Percentiles rank a stretch among this genome's conserved stretches.
Evolutionary conservation across 2,888 invertebrate species (phyloP).

Genomic region (Euproctis similis): DNA sequence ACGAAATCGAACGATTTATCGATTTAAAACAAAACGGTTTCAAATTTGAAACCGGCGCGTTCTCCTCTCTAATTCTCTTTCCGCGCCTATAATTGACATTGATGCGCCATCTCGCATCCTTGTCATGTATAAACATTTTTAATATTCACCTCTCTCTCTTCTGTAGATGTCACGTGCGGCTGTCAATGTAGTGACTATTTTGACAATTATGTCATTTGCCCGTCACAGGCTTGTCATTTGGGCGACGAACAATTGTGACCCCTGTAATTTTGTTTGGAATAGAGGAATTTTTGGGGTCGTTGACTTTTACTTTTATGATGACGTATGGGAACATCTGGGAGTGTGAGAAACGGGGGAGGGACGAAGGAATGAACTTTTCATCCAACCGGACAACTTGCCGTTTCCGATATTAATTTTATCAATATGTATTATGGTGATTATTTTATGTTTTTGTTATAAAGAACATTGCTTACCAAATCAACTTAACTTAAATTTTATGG

Average conservation of each 20-base stretch:
- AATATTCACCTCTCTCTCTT: constrained; percentile 37
- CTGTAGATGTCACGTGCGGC: constrained; percentile 65
- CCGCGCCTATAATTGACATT: constrained; percentile 74
- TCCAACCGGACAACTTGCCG: too few relatives aligned
- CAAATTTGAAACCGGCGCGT: constrained; percentile 68
- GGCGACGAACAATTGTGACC: constrained; percentile 66
- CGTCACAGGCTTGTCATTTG: constrained; percentile 72
- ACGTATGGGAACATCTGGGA: constrained; percentile 67
- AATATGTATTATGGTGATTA: too few relatives aligned
- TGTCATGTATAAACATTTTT: constrained; percentile 17
- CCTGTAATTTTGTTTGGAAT: constrained; percentile 69
- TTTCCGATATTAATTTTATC: too few relatives aligned
- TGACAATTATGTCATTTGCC: constrained; percentile 76
- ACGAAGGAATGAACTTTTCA: too few relatives aligned
- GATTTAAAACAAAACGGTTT: constrained; percentile 72
- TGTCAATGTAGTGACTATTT: constrained; percentile 71
- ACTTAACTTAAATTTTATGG: too few relatives aligned
- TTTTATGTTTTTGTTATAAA: too few relatives aligned
- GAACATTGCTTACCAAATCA: too few relatives aligned
- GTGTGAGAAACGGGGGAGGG: constrained; percentile 28
- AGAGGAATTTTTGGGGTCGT: constrained; percentile 62
- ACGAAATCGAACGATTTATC: constrained; percentile 71
- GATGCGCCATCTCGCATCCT: constrained; percentile 56
- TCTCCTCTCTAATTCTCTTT: constrained; percentile 71
- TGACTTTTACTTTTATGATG: constrained; percentile 48